Conservation (phyloP, 2,113 vertebrate species). For the Pelecanoides urinatrix region DNA sequence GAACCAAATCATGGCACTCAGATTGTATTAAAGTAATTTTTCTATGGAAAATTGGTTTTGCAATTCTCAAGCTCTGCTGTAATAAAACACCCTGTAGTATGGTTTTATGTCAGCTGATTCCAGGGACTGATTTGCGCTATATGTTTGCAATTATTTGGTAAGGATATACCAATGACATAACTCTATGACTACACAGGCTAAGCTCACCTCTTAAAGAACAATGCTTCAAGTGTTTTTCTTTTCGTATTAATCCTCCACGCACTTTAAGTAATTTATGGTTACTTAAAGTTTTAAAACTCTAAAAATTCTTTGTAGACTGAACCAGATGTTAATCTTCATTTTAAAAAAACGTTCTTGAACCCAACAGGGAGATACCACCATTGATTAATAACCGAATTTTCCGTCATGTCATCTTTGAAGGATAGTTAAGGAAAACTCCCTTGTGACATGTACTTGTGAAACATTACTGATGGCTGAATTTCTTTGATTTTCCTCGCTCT, state of each 20-base stretch:
- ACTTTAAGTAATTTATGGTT: constrained; percentile 21
- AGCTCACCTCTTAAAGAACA: constrained; percentile 59
- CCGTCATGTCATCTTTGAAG: constrained; percentile 4
- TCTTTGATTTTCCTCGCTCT: neutral
- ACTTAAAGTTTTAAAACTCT: constrained; percentile 21
- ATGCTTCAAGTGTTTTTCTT: constrained; percentile 23
- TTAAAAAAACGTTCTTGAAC: neutral
- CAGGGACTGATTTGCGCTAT: constrained; percentile 19
- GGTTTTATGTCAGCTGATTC: constrained; percentile 36
- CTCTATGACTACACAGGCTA: constrained; percentile 32
- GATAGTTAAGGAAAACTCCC: constrained; percentile 27
- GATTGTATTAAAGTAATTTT: constrained; percentile 36
- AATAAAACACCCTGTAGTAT: constrained; percentile 34
- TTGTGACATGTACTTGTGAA: constrained; percentile 37
- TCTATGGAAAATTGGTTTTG: constrained; percentile 48
- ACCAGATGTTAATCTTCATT: constrained; percentile 11
- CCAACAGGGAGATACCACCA: neutral
- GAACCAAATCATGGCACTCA: constrained; percentile 26
- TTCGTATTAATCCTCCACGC: neutral
- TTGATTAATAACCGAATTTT: constrained; percentile 38
- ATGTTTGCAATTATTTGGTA: constrained; percentile 35
- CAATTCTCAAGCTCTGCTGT: constrained; percentile 42
- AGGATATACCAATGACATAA: constrained; percentile 65
- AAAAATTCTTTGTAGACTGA: constrained; percentile 30
- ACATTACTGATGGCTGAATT: neutral